Conservation (phyloP, 2,113 vertebrate genomes). For the Mustela lutreola region DNA sequence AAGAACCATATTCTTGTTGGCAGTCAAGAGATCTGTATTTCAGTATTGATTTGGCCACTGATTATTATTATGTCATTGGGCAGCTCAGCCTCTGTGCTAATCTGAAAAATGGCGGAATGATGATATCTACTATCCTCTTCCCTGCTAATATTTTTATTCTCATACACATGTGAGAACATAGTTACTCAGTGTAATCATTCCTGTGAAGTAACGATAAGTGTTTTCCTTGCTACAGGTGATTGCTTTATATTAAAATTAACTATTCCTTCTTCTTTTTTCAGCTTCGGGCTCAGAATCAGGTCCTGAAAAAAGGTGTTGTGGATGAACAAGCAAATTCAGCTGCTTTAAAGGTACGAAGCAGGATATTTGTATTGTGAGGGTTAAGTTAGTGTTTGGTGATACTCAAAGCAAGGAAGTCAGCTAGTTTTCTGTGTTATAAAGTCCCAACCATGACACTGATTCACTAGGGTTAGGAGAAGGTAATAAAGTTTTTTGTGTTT, state of each 20-base stretch:
- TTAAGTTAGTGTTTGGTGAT: background rate
- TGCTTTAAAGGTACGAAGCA: conserved; percentile 92
- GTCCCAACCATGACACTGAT: conserved; percentile 50
- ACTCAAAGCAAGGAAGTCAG: background rate
- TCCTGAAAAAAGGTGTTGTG: conserved; percentile 97
- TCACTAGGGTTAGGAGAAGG: background rate
- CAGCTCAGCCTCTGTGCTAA: background rate
- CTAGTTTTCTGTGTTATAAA: conserved; percentile 43
- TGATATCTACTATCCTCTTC: background rate
- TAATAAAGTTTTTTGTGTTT: background rate
- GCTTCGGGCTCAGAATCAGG: conserved; percentile 99
- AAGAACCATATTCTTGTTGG: background rate
- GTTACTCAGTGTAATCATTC: background rate
- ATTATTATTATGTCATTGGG: background rate
- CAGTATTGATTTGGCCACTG: background rate
- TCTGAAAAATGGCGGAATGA: conserved; percentile 26
- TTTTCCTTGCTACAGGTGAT: conserved; percentile 16
- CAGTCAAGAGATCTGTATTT: background rate
- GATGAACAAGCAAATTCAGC: conserved; percentile 96
- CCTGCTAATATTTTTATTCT: background rate
- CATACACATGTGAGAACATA: background rate
- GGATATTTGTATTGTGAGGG: background rate
- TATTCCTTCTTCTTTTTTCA: conserved; percentile 84
- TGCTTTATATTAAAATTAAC: conserved; percentile 59
- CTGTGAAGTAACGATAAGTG: conserved; percentile 28